A percentile compares a stretch with the other conserved stretches of the same genome.
Conservation (phyloP, 1,140 invertebrate species). For the Conus betulinus region DNA sequence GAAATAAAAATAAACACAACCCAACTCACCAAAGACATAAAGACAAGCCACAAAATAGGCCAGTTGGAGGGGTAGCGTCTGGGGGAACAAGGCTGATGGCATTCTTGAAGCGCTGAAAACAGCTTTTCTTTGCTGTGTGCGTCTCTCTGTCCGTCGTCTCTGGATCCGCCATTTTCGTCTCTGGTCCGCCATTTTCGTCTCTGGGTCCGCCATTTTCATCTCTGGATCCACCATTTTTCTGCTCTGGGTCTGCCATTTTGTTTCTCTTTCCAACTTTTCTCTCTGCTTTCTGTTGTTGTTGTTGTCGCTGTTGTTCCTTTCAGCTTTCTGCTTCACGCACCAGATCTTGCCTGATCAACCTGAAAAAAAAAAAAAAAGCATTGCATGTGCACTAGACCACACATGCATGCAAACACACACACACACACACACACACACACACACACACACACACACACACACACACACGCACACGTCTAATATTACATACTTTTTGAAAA, state of each 20-base stretch:
- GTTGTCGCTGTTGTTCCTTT: too few relatives aligned
- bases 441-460: too few relatives aligned
- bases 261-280: neutral
- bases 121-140: neutral
- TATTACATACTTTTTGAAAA: too few relatives aligned
- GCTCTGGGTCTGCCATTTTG: too few relatives aligned
- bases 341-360: too few relatives aligned
- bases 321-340: too few relatives aligned
- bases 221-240: too few relatives aligned
- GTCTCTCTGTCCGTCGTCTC: neutral
- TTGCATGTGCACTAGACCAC: too few relatives aligned
- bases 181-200: neutral
- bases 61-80: constrained; percentile 63
- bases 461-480: too few relatives aligned
- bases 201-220: neutral
- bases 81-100: constrained; percentile 57
- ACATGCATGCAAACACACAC: too few relatives aligned
- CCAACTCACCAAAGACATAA: constrained; percentile 63
- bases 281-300: neutral
- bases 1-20: neutral
- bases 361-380: too few relatives aligned
- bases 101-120: constrained; percentile 44
- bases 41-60: constrained; percentile 58
- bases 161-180: neutral
- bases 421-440: too few relatives aligned